A percentile compares a stretch with the other conserved stretches of the same genome.
Conservation (phyloP, 2,113 vertebrate species). For the Theropithecus gelada region DNA sequence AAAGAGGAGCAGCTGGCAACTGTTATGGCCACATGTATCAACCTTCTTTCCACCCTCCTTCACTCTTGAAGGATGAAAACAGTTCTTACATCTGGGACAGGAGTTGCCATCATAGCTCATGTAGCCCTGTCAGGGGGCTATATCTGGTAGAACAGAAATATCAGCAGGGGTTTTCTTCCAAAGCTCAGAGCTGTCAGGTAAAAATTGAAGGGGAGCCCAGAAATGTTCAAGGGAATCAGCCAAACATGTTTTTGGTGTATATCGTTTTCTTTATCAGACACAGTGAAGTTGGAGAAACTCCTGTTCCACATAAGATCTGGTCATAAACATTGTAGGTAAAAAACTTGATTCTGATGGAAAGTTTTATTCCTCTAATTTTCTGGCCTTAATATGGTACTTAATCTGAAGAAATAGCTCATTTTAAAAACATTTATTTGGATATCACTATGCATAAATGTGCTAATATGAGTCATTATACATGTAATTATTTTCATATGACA, state of each 20-base stretch:
- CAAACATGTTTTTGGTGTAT: neutral
- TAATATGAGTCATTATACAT: neutral
- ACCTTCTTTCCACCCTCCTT: neutral
- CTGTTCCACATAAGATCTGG: neutral
- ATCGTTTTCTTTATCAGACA: neutral
- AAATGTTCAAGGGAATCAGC: neutral
- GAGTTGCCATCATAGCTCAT: neutral
- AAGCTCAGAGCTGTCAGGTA: neutral
- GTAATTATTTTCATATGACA: neutral
- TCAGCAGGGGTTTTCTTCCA: conserved; percentile 6
- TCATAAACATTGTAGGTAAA: neutral
- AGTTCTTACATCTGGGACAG: neutral
- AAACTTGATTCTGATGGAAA: neutral
- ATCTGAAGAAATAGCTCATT: conserved; percentile 19
- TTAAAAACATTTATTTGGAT: neutral
- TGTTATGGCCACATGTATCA: neutral
- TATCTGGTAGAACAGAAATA: neutral
- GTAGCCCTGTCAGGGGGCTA: neutral
- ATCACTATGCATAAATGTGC: neutral
- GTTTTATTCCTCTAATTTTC: neutral
- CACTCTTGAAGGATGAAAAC: neutral
- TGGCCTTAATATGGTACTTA: neutral
- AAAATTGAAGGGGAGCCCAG: neutral
- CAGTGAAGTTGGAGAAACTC: neutral
- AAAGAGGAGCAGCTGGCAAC: conserved; percentile 11